phyloP scores from a whole-genome alignment of 2,888 invertebrate genomes.

The Myopa tessellatipennis region DNA sequence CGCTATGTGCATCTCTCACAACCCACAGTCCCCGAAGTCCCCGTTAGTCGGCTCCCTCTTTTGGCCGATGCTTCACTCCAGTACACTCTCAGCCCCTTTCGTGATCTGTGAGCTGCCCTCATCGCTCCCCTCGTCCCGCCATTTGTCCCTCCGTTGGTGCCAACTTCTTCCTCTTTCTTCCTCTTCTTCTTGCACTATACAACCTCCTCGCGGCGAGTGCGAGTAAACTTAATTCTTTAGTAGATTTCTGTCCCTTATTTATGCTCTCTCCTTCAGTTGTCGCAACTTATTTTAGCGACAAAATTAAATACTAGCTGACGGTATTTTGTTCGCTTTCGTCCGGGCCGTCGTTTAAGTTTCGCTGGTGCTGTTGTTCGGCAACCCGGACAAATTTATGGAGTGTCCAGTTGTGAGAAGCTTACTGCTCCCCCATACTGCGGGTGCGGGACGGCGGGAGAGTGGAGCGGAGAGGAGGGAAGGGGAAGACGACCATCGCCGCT shows the following conservation, averaged over 20 bases:
- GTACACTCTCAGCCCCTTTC: too few relatives aligned
- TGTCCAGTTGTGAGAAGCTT: slow-evolving; percentile 54
- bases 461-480: neutral
- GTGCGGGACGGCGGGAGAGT: neutral
- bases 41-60: too few relatives aligned
- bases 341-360: neutral
- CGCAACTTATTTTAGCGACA: slow-evolving; percentile 46
- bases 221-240: slow-evolving; percentile 58
- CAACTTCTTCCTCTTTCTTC: too few relatives aligned
- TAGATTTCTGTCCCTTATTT: slow-evolving; percentile 62
- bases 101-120: neutral
- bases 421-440: neutral
- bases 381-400: slow-evolving; percentile 61
- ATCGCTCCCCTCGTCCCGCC: neutral
- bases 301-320: slow-evolving; percentile 61
- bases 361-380: neutral
- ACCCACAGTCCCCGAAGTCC: too few relatives aligned
- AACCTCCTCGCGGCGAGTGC: neutral
- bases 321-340: slow-evolving; percentile 27
- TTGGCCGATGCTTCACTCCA: too few relatives aligned
- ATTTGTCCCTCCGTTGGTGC: neutral
- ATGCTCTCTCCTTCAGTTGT: slow-evolving; percentile 45
- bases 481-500: too few relatives aligned
- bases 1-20: too few relatives aligned
- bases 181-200: neutral